These are phyloP conservation scores for Ictalurus punctatus DNA, from an alignment of 2,113 vertebrate species.

Conservation along the genomic window DNA sequence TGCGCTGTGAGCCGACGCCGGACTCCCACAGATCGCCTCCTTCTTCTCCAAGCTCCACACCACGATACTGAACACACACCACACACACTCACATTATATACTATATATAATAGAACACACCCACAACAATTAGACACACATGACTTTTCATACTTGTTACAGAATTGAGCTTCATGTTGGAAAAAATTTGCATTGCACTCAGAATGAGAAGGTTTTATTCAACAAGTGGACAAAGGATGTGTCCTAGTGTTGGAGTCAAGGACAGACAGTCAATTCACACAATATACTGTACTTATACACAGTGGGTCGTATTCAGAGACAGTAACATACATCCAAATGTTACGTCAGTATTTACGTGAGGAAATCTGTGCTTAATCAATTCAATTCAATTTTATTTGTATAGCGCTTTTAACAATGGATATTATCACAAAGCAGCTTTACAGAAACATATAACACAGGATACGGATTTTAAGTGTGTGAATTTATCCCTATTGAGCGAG, in stretches of 20 bases:
- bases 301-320: neutral
- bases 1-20: slow-evolving; percentile 70
- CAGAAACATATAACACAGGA: too few relatives aligned
- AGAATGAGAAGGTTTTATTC: too few relatives aligned
- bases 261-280: neutral
- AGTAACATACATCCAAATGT: neutral
- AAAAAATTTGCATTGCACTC: too few relatives aligned
- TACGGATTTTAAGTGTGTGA: too few relatives aligned
- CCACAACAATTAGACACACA: neutral
- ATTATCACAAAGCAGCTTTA: too few relatives aligned
- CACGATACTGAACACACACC: slow-evolving; percentile 74
- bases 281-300: too few relatives aligned
- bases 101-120: neutral
- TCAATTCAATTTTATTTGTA: too few relatives aligned
- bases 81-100: slow-evolving; percentile 10
- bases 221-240: neutral
- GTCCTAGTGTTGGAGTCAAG: neutral
- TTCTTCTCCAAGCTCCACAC: slow-evolving; percentile 81
- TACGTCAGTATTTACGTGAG: neutral
- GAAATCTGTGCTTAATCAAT: too few relatives aligned
- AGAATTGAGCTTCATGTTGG: neutral
- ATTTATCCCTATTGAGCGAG: too few relatives aligned
- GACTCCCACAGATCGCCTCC: slow-evolving; percentile 81
- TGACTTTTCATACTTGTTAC: neutral
- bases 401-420: too few relatives aligned